Conservation (phyloP, 1,140 invertebrate species). For the Pomacea maculata region DNA sequence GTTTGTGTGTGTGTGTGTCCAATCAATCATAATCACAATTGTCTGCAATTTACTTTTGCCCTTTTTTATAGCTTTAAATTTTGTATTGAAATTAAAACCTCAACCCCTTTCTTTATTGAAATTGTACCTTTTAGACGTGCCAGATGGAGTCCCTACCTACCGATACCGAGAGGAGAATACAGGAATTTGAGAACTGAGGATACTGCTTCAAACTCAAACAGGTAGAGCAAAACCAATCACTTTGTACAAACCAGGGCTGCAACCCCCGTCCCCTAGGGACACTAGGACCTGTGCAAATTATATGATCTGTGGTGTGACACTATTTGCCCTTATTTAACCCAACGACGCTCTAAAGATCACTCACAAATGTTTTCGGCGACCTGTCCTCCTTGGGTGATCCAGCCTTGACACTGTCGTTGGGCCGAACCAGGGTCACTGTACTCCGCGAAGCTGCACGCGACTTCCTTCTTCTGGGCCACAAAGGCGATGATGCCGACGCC, state of each 20-base stretch:
- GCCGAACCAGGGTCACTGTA: not conserved
- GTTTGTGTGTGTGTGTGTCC: not conserved
- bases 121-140: not conserved
- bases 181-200: not conserved
- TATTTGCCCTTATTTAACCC: not conserved
- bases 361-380: not conserved
- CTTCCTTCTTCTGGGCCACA: conserved; percentile 4
- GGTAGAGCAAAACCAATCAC: not conserved
- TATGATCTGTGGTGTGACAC: not conserved
- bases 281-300: not conserved
- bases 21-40: too few relatives aligned
- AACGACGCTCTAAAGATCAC: not conserved
- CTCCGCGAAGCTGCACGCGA: conserved; percentile 4
- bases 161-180: not conserved
- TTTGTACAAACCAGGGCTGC: too few relatives aligned
- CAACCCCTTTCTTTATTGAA: not conserved
- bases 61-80: not conserved
- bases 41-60: too few relatives aligned
- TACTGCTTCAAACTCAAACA: not conserved
- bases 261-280: not conserved
- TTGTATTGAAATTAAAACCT: not conserved
- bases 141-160: too few relatives aligned
- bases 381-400: not conserved
- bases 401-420: not conserved
- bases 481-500: conserved; percentile 18